These are phyloP conservation scores for Scophthalmus maximus DNA, from an alignment of 2,113 vertebrate species.

Conservation along the genomic window DNA sequence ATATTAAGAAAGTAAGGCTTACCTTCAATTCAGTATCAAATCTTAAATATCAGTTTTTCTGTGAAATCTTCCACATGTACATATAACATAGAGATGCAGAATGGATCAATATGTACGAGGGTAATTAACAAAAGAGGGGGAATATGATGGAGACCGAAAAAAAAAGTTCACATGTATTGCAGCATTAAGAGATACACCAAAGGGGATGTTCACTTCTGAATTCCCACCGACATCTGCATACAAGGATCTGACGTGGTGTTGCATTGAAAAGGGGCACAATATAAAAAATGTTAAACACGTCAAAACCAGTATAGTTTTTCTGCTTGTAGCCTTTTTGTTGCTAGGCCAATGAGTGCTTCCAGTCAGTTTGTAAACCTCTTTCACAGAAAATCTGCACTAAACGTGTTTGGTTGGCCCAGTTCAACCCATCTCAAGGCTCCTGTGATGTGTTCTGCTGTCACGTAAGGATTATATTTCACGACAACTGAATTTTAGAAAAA, in stretches of 20 bases:
- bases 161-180: background rate
- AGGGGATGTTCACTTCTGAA: background rate
- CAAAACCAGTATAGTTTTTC: too few relatives aligned
- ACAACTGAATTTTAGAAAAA: background rate
- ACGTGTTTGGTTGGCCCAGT: background rate
- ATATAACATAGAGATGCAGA: background rate
- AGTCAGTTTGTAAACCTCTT: background rate
- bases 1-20: too few relatives aligned
- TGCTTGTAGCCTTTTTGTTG: too few relatives aligned
- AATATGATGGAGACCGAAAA: background rate
- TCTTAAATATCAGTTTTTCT: too few relatives aligned
- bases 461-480: background rate
- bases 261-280: background rate
- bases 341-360: too few relatives aligned
- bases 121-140: background rate
- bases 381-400: background rate
- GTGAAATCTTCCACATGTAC: too few relatives aligned
- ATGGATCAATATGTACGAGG: background rate
- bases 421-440: background rate
- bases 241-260: background rate
- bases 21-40: too few relatives aligned
- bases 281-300: background rate
- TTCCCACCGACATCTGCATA: background rate
- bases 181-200: background rate
- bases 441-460: background rate